Base-by-base conservation (phyloP, 1,140 invertebrate genomes). In the Trachymyrmex cornetzi region DNA sequence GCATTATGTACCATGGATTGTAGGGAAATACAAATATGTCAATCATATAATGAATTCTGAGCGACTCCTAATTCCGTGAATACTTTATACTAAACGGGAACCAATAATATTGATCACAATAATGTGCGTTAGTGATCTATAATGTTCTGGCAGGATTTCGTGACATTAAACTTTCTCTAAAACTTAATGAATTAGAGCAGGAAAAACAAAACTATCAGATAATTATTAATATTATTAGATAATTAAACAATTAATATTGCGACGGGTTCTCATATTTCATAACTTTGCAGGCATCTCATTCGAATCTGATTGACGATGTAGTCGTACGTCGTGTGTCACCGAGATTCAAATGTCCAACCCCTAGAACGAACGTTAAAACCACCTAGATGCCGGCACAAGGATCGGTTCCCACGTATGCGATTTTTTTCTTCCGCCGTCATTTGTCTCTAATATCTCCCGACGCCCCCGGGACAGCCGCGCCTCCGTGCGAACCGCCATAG, bases 401-500 rank as follows among this genome's bases (percentile, higher is more conserved):
- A 84, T 84, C 80, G 69, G 80, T 75, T 94, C 91, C 93, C 93
- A 92, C 92, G 93, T 93, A 92, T 91, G 92, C 90, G 89, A 55
- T 53, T 95, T 95, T 95, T 95, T 95, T 95, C 93, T 93, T 85
- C 66, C 88, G 89, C 93, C 88, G 93, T 95, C 94, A 95, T 95
- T 95, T 95, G 95, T 95, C 95, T 95, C 94, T 92, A 94, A 94
- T 95, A 95, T 95, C 94, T 94, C 90, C 91, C 91, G 90, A 87
- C 91, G 89, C 89, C 90, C 86, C 85, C 87, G 72, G 75, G 77
- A 81, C 77, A 77, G 77, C 69, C 90, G 85, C 88, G 87, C 86
- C 89, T 86, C 72, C 86, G 82, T 84, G 71, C 88, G 87, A 87
- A 89, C 91, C 87, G 88, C 89, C 90, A 38, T 66, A 86, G 84